A percentile compares a stretch with the other conserved stretches of the same genome.
Evolutionary conservation across 2,888 invertebrate genomes (phyloP).

Genomic region (Aspidiotus destructor): DNA sequence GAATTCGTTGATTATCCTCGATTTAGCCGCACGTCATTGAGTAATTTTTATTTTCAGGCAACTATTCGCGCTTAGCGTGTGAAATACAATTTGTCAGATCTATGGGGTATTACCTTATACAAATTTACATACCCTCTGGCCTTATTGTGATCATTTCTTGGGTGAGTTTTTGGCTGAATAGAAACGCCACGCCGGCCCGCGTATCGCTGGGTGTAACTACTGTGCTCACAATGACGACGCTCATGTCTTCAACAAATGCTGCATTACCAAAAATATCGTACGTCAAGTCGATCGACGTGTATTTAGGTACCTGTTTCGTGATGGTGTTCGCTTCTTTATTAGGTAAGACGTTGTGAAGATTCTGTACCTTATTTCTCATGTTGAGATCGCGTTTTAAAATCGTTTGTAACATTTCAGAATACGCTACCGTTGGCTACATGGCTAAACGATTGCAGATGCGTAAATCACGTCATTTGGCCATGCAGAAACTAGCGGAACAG

Average conservation of each 20-base stretch:
- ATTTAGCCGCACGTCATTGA: no score
- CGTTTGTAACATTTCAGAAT: constrained; percentile 55
- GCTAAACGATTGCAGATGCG: constrained; percentile 94
- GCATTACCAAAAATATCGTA: constrained; percentile 95
- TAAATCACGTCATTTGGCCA: constrained; percentile 80
- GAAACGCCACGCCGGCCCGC: constrained; percentile 86
- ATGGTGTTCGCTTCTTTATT: constrained; percentile 96
- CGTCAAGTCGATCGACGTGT: constrained; percentile 94
- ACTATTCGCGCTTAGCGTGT: constrained; percentile 89
- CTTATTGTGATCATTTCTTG: constrained; percentile 93
- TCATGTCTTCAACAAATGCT: constrained; percentile 91
- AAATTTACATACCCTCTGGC: constrained; percentile 94
- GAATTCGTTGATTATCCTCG: neutral
- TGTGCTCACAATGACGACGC: constrained; percentile 92
- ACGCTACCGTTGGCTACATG: constrained; percentile 96
- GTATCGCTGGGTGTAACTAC: constrained; percentile 89
- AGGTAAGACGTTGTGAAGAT: constrained; percentile 52
- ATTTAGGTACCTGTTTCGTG: constrained; percentile 93
- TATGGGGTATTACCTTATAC: constrained; percentile 96
- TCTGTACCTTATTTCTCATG: neutral
- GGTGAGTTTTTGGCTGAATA: constrained; percentile 93
- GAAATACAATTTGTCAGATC: constrained; percentile 93
- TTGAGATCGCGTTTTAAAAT: no score
- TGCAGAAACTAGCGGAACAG: constrained; percentile 85
- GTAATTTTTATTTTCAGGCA: constrained; percentile 51